Percentiles rank a stretch among this genome's conserved stretches.
Evolutionary conservation across 92 coral and sea anemone species (phyloP).

Genomic region (Epizoanthus rinbou): DNA sequence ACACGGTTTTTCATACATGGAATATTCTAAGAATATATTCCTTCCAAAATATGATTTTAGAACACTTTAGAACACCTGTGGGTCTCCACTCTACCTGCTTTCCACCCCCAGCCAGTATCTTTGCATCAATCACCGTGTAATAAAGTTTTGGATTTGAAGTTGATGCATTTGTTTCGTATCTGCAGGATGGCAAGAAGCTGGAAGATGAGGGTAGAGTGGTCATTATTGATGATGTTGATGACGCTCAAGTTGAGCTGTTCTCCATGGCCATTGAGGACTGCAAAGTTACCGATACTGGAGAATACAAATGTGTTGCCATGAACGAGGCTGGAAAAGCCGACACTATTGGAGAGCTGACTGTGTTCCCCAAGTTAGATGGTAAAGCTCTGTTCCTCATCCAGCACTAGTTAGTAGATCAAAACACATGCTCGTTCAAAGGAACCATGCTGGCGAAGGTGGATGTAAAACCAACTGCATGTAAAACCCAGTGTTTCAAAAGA

Average conservation of each 20-base stretch:
- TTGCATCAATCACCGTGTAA: not conserved
- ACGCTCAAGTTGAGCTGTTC: slow-evolving; percentile 81
- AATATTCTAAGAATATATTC: too few relatives aligned
- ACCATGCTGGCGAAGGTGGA: not conserved
- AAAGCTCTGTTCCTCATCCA: not conserved
- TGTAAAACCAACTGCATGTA: too few relatives aligned
- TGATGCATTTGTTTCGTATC: not conserved
- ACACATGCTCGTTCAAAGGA: not conserved
- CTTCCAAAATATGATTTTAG: too few relatives aligned
- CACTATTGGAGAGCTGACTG: slow-evolving; percentile 59
- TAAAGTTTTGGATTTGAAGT: not conserved
- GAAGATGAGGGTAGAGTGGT: slow-evolving; percentile 82
- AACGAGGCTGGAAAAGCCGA: slow-evolving; percentile 94
- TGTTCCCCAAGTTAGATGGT: slow-evolving; percentile 55
- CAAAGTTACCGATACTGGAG: slow-evolving; percentile 77
- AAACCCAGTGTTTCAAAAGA: too few relatives aligned
- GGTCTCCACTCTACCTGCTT: too few relatives aligned
- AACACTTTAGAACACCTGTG: too few relatives aligned
- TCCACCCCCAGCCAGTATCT: not conserved
- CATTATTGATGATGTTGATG: slow-evolving; percentile 97
- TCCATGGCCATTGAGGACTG: slow-evolving; percentile 92
- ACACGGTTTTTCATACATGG: too few relatives aligned
- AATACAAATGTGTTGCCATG: slow-evolving; percentile 90
- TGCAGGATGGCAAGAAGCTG: slow-evolving; percentile 68
- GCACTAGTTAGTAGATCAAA: not conserved